Conservation (phyloP, 2,888 invertebrate species). For the Cryptocephalus primarius region DNA sequence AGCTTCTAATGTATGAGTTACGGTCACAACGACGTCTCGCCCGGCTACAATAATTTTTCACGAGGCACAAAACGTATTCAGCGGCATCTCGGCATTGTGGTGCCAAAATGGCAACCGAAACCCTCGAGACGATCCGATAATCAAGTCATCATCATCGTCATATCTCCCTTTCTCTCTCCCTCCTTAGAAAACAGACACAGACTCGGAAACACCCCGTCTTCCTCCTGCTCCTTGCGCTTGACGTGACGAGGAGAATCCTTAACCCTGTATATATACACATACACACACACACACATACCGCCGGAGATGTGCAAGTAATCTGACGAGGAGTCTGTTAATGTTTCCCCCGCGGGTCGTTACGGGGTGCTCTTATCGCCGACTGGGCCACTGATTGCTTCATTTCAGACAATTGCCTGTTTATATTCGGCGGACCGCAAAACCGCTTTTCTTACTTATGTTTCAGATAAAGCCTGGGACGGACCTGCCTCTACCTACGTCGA, state of each 20-base stretch:
- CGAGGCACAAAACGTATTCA: too few relatives aligned
- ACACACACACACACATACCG: slow-evolving; percentile 6
- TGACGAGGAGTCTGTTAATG: slow-evolving; percentile 41
- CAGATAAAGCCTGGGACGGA: slow-evolving; percentile 27
- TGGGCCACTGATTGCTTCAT: slow-evolving; percentile 42
- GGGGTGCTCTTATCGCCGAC: slow-evolving; percentile 39
- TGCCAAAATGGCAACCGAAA: too few relatives aligned
- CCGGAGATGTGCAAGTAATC: slow-evolving; percentile 37
- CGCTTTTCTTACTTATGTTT: slow-evolving; percentile 25
- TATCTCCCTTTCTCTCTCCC: too few relatives aligned
- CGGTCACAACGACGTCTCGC: too few relatives aligned
- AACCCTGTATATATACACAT: slow-evolving; percentile 9
- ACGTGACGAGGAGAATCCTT: slow-evolving; percentile 17
- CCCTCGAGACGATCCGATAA: too few relatives aligned
- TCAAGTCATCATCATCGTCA: too few relatives aligned
- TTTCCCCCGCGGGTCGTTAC: slow-evolving; percentile 40
- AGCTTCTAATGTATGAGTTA: too few relatives aligned
- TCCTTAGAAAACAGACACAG: not conserved
- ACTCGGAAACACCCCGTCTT: not conserved
- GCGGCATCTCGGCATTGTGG: too few relatives aligned
- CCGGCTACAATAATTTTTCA: too few relatives aligned
- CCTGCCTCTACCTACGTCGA: slow-evolving; percentile 19
- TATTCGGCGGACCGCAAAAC: slow-evolving; percentile 39
- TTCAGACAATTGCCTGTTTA: slow-evolving; percentile 43
- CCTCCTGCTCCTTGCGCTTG: too few relatives aligned